A percentile compares a stretch with the other conserved stretches of the same genome.
Evolutionary conservation across 1,140 invertebrate genomes (phyloP).

Genomic region (Drosophila melanogaster): Release_6_plus_ISO1_MT NT_037436.4:17440001-17440500

Average conservation of each 20-base stretch:
- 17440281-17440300: neutral
- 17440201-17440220: conserved; percentile 41
- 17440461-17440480: no score
- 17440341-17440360: no score
- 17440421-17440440: no score
- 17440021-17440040: conserved; percentile 33
- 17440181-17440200: conserved; percentile 8
- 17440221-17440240: conserved; percentile 16
- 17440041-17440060: conserved; percentile 50
- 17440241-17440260: neutral
- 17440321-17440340: no score
- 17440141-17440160: conserved; percentile 32
- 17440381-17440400: no score
- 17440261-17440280: conserved; percentile 27
- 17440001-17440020: conserved; percentile 18
- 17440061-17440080: conserved; percentile 53
- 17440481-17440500: no score
- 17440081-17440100: conserved; percentile 63
- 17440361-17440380: no score
- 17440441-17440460: no score
- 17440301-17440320: neutral
- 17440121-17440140: conserved; percentile 11
- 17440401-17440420: no score
- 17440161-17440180: neutral
- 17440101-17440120: conserved; percentile 13